Evolutionary conservation across 1,140 invertebrate species (phyloP).

Genomic region (Trichogramma pretiosum): DNA sequence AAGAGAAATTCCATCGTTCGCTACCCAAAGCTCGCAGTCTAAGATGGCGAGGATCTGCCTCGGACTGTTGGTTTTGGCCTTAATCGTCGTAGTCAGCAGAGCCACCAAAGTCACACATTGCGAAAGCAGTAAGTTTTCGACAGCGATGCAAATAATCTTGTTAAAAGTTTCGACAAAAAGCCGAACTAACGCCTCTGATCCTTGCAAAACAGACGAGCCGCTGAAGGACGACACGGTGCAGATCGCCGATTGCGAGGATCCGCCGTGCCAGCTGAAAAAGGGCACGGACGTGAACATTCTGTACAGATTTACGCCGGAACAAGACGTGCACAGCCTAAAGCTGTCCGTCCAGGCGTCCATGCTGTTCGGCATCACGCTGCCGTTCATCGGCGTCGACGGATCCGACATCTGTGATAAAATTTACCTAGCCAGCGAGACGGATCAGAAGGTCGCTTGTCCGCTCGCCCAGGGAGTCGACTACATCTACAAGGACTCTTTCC

Average conservation of each 20-base stretch:
- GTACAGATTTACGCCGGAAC: slow-evolving; percentile 50
- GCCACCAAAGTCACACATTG: too few species aligned
- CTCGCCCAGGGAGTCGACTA: slow-evolving; percentile 57
- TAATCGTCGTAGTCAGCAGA: too few species aligned
- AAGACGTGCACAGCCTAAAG: slow-evolving; percentile 40
- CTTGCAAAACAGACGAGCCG: too few species aligned
- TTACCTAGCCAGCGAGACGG: slow-evolving; percentile 46
- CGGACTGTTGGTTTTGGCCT: too few species aligned
- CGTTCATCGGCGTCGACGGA: slow-evolving; percentile 67
- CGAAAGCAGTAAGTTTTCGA: too few species aligned
- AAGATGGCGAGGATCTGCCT: too few species aligned
- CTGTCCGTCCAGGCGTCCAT: slow-evolving; percentile 54
- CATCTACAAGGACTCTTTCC: slow-evolving; percentile 59
- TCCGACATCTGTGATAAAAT: slow-evolving; percentile 57
- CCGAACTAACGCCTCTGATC: too few species aligned
- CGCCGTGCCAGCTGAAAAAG: slow-evolving; percentile 56
- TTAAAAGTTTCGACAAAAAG: too few species aligned
- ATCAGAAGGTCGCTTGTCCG: slow-evolving; percentile 56
- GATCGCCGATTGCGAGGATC: slow-evolving; percentile 51
- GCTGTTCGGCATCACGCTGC: slow-evolving; percentile 52
- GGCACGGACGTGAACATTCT: slow-evolving; percentile 47
- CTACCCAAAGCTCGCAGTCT: too few species aligned
- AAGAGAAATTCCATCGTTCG: too few species aligned
- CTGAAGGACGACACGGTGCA: slow-evolving; percentile 27
- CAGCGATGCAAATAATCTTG: too few species aligned